Base-by-base conservation (phyloP, 2,888 invertebrate species). In the Elegia similella region DNA sequence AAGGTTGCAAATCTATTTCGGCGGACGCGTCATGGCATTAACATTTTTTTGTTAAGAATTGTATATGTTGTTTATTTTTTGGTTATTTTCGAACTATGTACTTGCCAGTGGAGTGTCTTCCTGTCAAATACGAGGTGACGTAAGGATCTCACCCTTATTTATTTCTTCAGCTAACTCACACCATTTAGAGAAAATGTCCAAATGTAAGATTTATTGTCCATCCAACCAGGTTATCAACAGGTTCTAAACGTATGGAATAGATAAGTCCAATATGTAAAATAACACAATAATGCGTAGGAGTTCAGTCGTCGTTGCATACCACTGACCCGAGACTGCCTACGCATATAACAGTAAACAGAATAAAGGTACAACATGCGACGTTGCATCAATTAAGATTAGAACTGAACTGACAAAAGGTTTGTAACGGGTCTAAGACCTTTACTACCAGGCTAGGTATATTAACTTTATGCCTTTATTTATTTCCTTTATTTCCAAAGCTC, bases 321-420 rank as follows among this genome's bases (percentile, higher is more conserved):
- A 67, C 72, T 76, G 77, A 78, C 75, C 76, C 74, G 70, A 54
- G 62, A 62, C 72, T 75, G 75, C 89, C 88, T 82, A 88, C 88
- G 78, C 84, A 64, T 59, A 64, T 88, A 88, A 86, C 88, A 80
- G 87, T 86, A 78, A 47, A 53, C 34, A 34, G 17, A n/a, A 43
- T 30, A 17, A 10, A 44, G 16, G 29, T 46, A 43, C 42, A 58
- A 12, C 16, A 38, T 50, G 12, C 50, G 50, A 48, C 13, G 34
- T 34, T 12, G 16, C 13, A 34, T 50, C 7, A 34, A 50, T 50
- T 50, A 38, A 50, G 34, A 34, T 38, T 50, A 17, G 34, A 23
- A 23, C 23, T 23, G 34, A 23, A 23, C 23, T 23, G 23, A 23
- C 23, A 23, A 23, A 23, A 23, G 23, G 23, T 23, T 23, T 23